Evolutionary conservation across 2,113 vertebrate species (phyloP).

Genomic region (Parotia lawesii): DNA sequence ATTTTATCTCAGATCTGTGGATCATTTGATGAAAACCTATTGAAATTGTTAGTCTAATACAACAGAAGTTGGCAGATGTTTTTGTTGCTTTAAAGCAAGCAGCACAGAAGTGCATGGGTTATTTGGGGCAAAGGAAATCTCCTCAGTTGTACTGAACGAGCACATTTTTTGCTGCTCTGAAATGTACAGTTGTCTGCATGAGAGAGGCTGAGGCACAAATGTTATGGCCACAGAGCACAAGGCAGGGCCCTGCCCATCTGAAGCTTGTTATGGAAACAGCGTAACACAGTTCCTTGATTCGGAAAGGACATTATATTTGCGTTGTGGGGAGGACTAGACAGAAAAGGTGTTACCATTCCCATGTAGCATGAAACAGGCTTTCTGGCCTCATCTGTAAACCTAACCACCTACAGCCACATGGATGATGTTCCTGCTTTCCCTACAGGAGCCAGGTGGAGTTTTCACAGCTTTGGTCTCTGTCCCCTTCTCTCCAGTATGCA

Average conservation of each 20-base stretch:
- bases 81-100: not conserved
- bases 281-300: not conserved
- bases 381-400: not conserved
- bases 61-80: not conserved
- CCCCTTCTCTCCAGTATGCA: too few relatives aligned
- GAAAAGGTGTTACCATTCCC: not conserved
- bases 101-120: not conserved
- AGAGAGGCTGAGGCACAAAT: not conserved
- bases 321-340: not conserved
- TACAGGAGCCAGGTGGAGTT: not conserved
- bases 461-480: not conserved
- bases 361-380: fast-evolving
- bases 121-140: not conserved
- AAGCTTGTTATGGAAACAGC: not conserved
- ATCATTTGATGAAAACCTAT: not conserved
- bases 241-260: not conserved
- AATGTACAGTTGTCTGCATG: fast-evolving
- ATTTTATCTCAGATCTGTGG: not conserved
- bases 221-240: not conserved
- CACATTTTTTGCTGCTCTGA: not conserved
- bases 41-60: not conserved
- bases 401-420: not conserved
- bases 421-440: not conserved
- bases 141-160: not conserved
- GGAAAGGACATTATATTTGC: not conserved